Percentiles rank a stretch among this genome's conserved stretches.
Conservation (phyloP, 2,113 vertebrate species). For the Promerops cafer region DNA sequence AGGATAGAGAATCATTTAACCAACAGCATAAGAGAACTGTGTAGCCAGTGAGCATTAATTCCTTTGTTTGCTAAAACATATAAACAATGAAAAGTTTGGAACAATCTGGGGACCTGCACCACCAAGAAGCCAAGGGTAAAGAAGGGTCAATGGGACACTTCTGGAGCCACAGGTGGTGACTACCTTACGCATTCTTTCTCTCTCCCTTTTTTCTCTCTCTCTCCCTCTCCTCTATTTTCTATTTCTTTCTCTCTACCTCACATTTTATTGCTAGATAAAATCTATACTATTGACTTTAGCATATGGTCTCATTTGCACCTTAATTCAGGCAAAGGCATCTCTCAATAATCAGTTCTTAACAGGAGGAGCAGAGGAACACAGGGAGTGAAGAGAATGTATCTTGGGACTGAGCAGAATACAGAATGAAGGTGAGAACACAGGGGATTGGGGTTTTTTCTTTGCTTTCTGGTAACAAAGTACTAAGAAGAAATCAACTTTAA, state of each 20-base stretch:
- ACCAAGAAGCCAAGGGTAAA: neutral
- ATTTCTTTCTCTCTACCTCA: neutral
- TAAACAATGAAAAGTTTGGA: neutral
- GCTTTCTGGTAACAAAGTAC: neutral
- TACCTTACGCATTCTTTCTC: fast-evolving
- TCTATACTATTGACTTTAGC: neutral
- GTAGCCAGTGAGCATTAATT: neutral
- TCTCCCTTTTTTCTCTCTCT: neutral
- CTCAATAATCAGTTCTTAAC: neutral
- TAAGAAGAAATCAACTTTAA: neutral
- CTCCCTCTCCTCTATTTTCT: neutral
- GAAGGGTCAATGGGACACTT: neutral
- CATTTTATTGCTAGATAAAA: neutral
- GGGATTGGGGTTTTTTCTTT: neutral
- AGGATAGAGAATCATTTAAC: neutral
- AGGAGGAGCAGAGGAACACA: neutral
- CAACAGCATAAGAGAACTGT: neutral
- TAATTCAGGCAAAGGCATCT: neutral
- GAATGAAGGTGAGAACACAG: neutral
- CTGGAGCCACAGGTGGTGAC: neutral
- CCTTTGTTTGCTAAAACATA: neutral
- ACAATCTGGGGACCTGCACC: neutral
- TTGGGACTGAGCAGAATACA: neutral
- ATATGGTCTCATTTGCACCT: neutral
- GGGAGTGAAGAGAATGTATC: neutral